Percentiles rank a stretch among this genome's conserved stretches.
phyloP scores from a whole-genome alignment of 2,113 vertebrate genomes.

The Oncorhynchus keta region DNA sequence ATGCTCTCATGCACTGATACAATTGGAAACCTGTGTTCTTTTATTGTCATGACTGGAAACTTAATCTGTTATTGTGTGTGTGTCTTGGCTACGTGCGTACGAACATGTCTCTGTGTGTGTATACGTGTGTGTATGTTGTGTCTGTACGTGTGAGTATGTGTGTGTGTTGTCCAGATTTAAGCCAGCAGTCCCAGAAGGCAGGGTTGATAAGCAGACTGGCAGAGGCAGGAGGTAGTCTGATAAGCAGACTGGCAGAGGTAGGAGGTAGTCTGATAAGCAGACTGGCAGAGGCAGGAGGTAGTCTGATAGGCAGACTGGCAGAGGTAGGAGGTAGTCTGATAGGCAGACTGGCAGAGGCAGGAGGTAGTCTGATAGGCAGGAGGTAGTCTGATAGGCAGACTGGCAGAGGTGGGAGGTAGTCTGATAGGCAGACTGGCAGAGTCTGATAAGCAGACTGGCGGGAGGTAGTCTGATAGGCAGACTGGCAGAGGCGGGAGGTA shows the following conservation, averaged over 20 bases:
- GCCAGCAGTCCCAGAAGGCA: slow-evolving; percentile 81
- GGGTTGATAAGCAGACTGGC: slow-evolving; percentile 83
- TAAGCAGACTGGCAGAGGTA: slow-evolving; percentile 76
- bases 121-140: background rate
- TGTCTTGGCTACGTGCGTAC: background rate
- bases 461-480: slow-evolving; percentile 79
- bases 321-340: slow-evolving; percentile 74
- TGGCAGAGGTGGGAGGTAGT: slow-evolving; percentile 70
- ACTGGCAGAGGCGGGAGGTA: slow-evolving; percentile 71
- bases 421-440: slow-evolving; percentile 82
- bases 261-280: slow-evolving; percentile 79
- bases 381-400: slow-evolving; percentile 79
- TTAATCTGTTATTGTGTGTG: slow-evolving; percentile 1
- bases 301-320: slow-evolving; percentile 82
- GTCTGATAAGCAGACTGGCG: slow-evolving; percentile 81
- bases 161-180: slow-evolving; percentile 66
- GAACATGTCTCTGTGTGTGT: background rate
- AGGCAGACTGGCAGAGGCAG: slow-evolving; percentile 77
- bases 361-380: slow-evolving; percentile 80
- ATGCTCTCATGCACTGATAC: background rate
- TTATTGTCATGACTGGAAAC: background rate
- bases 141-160: background rate
- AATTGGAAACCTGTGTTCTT: background rate
- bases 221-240: slow-evolving; percentile 60
- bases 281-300: slow-evolving; percentile 71